Base-by-base conservation (phyloP, 2,888 invertebrate species). In the Cephus spinipes region DNA sequence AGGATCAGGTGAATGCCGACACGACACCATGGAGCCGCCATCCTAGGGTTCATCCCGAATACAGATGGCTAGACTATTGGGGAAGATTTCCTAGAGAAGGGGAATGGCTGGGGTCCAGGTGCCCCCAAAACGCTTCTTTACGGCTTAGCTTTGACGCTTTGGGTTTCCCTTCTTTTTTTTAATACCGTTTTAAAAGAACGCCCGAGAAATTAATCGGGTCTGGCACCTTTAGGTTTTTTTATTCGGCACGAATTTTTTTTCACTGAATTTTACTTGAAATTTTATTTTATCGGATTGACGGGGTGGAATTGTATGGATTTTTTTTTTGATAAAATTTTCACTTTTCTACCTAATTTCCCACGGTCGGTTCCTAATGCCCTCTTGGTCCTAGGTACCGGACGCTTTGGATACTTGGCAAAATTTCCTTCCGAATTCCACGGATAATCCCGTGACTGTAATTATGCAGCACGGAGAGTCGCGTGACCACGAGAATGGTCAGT, bases 381-480 rank as follows among this genome's bases (percentile, higher is more conserved):
- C 71, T 71, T 31, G 71, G 12, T 31, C 71, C 31, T 71, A 30
- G 31, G 71, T 31, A 32, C 32, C 71, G 71, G 55, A 55, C 55
- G 55, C 23, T 55, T 55, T 55, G 23, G 55, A 55, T 23, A 55
- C 55, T 23, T 23, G 23, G 55, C 3, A 55, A 55, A 55, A 33
- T 33, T 71, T 71, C 73, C 76, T 78, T 75, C 68, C 36, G 74
- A 74, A 74, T 74, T 35, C 74, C 74, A 33, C 74, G 74, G 80
- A 78, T 85, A 85, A 86, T 86, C 85, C 86, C 81, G 79, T 81
- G 77, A 79, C 80, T 79, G 77, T 83, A 82, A 84, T 86, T 86
- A 84, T 84, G 83, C 77, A 79, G 83, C 86, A 86, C 86, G 86
- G 78, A 83, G 80, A 80, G 81, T 85, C 85, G 84, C 84, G 85